phyloP scores from a whole-genome alignment of 2,797 vertebrate genomes.

The Xenopus petersii region DNA sequence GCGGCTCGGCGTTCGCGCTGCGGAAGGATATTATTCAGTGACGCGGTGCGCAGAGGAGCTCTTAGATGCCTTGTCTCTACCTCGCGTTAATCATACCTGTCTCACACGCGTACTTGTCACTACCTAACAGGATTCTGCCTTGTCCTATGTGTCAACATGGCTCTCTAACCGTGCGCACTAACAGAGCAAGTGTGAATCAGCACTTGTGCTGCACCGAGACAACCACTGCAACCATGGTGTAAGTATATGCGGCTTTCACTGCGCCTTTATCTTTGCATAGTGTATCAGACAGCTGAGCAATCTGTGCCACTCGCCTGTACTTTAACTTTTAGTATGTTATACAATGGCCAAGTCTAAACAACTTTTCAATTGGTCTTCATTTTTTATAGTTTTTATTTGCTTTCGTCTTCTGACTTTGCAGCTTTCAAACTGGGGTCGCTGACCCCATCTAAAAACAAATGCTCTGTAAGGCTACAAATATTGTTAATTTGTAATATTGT shows the following conservation, averaged over 20 bases:
- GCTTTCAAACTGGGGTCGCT: no score
- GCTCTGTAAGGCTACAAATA: no score
- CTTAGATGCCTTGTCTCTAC: slow-evolving; percentile 3
- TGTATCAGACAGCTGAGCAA: no score
- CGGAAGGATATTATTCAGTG: slow-evolving; percentile 15
- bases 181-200: slow-evolving; percentile 36
- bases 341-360: no score
- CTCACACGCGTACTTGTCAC: not conserved
- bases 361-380: no score
- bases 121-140: not conserved
- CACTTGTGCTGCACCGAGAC: slow-evolving; percentile 25
- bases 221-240: slow-evolving; percentile 58
- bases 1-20: not conserved
- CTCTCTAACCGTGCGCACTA: slow-evolving; percentile 38
- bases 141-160: slow-evolving; percentile 39
- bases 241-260: slow-evolving; percentile 36
- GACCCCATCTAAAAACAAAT: no score
- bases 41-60: not conserved
- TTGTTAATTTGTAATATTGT: no score
- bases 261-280: no score
- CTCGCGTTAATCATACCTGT: not conserved
- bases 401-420: no score
- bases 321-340: no score
- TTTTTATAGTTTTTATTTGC: no score
- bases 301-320: no score